phyloP scores from a whole-genome alignment of 2,113 vertebrate genomes.

The Pangasianodon hypophthalmus region DNA sequence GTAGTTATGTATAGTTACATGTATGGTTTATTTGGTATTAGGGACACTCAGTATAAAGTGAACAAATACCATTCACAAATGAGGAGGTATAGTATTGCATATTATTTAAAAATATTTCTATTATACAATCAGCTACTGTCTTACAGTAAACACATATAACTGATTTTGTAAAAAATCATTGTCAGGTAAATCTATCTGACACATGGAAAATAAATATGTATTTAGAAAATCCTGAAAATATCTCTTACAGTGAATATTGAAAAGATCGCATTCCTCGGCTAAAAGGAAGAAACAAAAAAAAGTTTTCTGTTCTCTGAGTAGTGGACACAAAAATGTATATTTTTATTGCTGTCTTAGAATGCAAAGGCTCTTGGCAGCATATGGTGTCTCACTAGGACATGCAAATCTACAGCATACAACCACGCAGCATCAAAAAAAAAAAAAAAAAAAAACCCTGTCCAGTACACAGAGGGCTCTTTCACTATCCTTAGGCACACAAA shows the following conservation, averaged over 20 bases:
- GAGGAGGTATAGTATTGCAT: background rate
- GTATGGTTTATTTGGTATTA: background rate
- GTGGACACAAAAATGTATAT: background rate
- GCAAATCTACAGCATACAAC: constrained; percentile 55
- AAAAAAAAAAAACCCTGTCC: constrained; percentile 38
- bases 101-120: background rate
- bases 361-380: constrained; percentile 63
- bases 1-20: background rate
- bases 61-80: background rate
- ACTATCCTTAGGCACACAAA: constrained; percentile 1
- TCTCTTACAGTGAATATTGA: background rate
- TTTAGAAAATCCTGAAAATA: background rate
- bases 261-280: background rate
- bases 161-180: background rate
- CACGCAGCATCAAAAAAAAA: constrained; percentile 33
- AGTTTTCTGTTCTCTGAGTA: background rate
- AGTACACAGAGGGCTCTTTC: constrained; percentile 24
- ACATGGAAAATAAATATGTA: background rate
- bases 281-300: background rate
- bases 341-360: constrained; percentile 21
- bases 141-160: background rate
- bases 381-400: constrained; percentile 71
- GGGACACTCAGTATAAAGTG: background rate
- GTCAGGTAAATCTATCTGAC: background rate
- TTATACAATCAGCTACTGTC: background rate